phyloP scores from a whole-genome alignment of 2,888 invertebrate species.

The Subacronicta megacephala region DNA sequence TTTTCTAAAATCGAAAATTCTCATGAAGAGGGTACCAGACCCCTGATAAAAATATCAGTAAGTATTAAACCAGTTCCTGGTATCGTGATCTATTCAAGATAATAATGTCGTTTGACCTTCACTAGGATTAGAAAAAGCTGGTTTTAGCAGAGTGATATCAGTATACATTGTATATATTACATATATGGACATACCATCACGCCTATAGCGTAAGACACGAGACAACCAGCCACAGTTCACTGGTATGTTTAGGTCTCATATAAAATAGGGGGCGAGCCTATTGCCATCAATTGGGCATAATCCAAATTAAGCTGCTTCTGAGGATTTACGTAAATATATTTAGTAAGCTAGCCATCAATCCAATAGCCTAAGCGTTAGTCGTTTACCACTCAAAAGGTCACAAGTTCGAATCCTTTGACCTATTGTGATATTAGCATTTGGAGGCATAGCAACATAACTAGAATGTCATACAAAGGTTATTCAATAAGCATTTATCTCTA shows the following conservation, averaged over 20 bases:
- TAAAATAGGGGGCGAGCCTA: too few species aligned
- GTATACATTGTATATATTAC: too few species aligned
- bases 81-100: conserved; percentile 11
- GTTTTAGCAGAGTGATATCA: too few species aligned
- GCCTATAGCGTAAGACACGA: too few species aligned
- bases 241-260: too few species aligned
- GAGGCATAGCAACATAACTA: conserved; percentile 24
- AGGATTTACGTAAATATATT: too few species aligned
- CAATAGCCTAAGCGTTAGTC: background rate
- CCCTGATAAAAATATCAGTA: conserved; percentile 22
- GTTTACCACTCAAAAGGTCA: conserved; percentile 16
- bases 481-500: conserved; percentile 13
- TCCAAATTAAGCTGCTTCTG: too few species aligned
- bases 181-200: too few species aligned
- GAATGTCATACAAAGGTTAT: conserved; percentile 38
- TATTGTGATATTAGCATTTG: conserved; percentile 29
- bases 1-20: background rate
- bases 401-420: conserved; percentile 21
- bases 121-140: conserved; percentile 6
- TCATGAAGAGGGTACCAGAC: conserved; percentile 23
- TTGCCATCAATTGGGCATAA: too few species aligned
- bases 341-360: background rate
- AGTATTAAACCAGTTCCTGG: conserved; percentile 24
- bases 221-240: too few species aligned
- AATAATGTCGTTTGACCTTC: conserved; percentile 35